phyloP scores from a whole-genome alignment of 2,113 vertebrate species.

The Ptyas mucosa region DNA sequence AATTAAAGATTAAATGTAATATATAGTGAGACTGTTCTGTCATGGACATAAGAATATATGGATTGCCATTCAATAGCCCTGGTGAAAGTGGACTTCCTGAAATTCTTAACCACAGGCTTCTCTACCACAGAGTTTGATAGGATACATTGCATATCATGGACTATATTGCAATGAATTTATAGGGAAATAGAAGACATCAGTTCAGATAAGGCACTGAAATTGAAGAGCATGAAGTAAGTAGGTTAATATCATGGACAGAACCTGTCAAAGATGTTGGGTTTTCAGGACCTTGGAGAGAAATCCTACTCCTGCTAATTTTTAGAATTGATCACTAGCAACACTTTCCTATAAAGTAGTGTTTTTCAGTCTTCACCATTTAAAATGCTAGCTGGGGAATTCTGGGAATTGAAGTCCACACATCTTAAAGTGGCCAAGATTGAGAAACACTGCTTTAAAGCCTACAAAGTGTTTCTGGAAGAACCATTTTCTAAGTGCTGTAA shows the following conservation, averaged over 20 bases:
- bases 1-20: not conserved
- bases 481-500: not conserved
- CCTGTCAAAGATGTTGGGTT: not conserved
- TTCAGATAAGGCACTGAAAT: not conserved
- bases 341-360: not conserved
- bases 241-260: not conserved
- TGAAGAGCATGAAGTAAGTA: not conserved
- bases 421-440: not conserved
- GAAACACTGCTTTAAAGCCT: not conserved
- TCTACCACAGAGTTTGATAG: not conserved
- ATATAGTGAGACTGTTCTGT: not conserved
- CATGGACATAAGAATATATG: not conserved
- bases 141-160: not conserved
- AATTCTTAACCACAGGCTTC: not conserved
- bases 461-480: not conserved
- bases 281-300: not conserved
- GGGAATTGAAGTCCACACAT: not conserved
- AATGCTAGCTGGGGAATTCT: not conserved
- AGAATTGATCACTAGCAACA: not conserved
- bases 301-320: not conserved
- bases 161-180: not conserved
- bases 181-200: not conserved
- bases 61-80: not conserved
- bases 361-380: not conserved
- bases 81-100: not conserved